Evolutionary conservation across 2,797 vertebrate genomes (phyloP).

Genomic region (Mormyrus hasselquistii): DNA sequence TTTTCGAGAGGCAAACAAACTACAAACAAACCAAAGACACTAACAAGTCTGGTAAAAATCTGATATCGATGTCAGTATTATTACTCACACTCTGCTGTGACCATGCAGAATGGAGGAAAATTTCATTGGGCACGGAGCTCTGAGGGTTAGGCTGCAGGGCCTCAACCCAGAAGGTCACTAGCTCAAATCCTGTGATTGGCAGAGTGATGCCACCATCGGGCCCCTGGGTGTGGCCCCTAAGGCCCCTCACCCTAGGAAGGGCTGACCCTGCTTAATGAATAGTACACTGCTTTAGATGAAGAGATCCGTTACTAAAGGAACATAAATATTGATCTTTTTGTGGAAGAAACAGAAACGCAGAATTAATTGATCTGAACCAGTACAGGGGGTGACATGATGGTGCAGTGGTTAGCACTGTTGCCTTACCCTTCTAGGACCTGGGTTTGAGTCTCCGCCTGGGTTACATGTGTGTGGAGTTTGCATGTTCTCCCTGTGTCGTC

Average conservation of each 20-base stretch:
- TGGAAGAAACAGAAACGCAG: neutral
- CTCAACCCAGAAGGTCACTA: neutral
- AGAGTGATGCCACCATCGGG: neutral
- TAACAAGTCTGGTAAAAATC: no score
- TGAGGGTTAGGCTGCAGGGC: neutral
- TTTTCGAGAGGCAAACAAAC: no score
- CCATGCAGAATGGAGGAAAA: neutral
- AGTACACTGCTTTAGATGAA: neutral
- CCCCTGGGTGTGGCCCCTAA: neutral
- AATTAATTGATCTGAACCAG: neutral
- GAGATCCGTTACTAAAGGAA: neutral
- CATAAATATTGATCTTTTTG: neutral
- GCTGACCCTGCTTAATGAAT: neutral
- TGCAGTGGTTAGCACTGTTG: no score
- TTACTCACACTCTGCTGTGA: neutral
- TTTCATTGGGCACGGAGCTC: neutral
- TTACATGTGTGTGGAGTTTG: no score
- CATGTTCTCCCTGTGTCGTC: no score
- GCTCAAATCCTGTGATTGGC: neutral
- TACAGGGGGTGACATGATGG: no score
- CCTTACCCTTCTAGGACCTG: no score
- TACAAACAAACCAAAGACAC: no score
- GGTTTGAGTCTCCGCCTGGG: no score
- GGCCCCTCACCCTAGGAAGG: neutral
- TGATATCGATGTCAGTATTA: neutral